Percentiles rank a stretch among this genome's conserved stretches.
Evolutionary conservation across 2,797 vertebrate species (phyloP).

Genomic region (Pempheris klunzingeri): DNA sequence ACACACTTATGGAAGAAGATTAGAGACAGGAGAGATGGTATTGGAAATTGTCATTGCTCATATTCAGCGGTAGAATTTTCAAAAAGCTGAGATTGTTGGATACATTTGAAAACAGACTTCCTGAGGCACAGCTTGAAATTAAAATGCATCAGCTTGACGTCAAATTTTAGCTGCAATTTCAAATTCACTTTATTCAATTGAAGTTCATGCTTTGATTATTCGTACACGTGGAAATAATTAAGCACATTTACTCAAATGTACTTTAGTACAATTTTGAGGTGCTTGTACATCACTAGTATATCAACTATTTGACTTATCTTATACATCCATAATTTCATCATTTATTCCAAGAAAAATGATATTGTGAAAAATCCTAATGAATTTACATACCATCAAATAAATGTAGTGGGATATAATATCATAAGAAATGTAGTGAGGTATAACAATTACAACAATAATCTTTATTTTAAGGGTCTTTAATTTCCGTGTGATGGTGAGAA

Average conservation of each 20-base stretch:
- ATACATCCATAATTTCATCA: background rate
- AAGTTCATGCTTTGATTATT: background rate
- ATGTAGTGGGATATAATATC: background rate
- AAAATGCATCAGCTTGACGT: background rate
- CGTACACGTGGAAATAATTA: too few relatives aligned
- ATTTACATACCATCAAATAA: background rate
- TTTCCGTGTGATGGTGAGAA: background rate
- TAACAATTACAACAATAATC: too few relatives aligned
- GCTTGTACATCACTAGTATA: background rate
- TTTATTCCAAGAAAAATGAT: background rate
- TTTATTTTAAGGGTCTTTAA: background rate
- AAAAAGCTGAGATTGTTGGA: background rate
- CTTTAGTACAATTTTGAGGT: background rate
- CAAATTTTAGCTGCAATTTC: background rate
- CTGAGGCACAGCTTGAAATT: background rate
- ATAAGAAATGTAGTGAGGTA: background rate
- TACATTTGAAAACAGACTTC: slow-evolving; percentile 5
- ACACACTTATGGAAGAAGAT: slow-evolving; percentile 34
- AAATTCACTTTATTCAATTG: background rate
- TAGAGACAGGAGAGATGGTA: slow-evolving; percentile 14
- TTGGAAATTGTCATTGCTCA: slow-evolving; percentile 6
- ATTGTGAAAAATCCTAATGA: background rate
- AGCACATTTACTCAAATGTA: background rate
- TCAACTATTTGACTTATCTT: background rate
- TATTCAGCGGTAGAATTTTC: background rate